These are phyloP conservation scores for Laodelphax striatellus DNA, from an alignment of 1,140 invertebrate species.

Conservation along the genomic window DNA sequence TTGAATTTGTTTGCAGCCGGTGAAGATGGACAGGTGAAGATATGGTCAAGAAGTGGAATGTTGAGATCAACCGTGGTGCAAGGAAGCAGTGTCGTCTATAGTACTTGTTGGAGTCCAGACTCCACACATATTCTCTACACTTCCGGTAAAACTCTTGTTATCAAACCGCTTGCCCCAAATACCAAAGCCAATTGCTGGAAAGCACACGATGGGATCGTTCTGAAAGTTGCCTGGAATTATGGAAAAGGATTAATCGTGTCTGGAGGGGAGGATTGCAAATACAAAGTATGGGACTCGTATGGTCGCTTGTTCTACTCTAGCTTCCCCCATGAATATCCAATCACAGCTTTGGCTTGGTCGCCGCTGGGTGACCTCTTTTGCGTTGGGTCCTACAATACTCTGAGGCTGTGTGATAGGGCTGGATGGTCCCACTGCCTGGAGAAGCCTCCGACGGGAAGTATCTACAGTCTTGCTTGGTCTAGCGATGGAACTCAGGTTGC, in stretches of 20 bases:
- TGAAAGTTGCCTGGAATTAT: constrained; percentile 80
- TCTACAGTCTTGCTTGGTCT: constrained; percentile 85
- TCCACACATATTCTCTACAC: constrained; percentile 74
- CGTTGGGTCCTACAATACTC: constrained; percentile 84
- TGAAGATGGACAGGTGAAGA: constrained; percentile 92
- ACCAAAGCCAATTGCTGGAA: constrained; percentile 87
- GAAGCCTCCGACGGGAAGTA: constrained; percentile 71
- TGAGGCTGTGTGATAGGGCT: constrained; percentile 84
- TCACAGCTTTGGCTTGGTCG: constrained; percentile 83
- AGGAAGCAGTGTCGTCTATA: constrained; percentile 66
- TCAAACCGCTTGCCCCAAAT: constrained; percentile 84
- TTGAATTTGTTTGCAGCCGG: constrained; percentile 54
- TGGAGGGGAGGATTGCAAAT: constrained; percentile 90
- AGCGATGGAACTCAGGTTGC: constrained; percentile 91
- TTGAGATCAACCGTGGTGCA: constrained; percentile 80
- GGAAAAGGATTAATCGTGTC: constrained; percentile 81
- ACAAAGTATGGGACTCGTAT: constrained; percentile 90
- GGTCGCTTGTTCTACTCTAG: constrained; percentile 79
- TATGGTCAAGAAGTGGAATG: constrained; percentile 95
- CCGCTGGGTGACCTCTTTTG: constrained; percentile 84
- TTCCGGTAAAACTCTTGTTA: constrained; percentile 66
- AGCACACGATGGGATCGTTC: constrained; percentile 86
- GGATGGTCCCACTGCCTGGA: constrained; percentile 95
- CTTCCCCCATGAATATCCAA: constrained; percentile 72
- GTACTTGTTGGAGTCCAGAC: constrained; percentile 78